These are phyloP conservation scores for Acanthosepion pharaonis DNA, from an alignment of 2,888 invertebrate species.

Conservation along the genomic window DNA sequence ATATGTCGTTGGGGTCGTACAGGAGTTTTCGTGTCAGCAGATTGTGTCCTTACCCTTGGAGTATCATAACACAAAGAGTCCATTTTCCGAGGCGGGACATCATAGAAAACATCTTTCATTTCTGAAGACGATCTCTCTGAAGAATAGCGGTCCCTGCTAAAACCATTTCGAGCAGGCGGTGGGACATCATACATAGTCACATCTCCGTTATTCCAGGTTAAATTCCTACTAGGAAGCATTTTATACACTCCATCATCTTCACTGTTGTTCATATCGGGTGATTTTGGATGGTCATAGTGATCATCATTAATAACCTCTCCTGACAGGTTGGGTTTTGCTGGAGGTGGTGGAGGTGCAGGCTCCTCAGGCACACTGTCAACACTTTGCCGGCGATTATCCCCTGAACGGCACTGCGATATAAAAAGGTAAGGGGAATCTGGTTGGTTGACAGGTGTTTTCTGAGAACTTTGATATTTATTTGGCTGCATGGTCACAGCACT, in stretches of 20 bases:
- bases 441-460: slow-evolving; percentile 39
- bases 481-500: slow-evolving; percentile 42
- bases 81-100: slow-evolving; percentile 54
- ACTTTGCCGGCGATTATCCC: slow-evolving; percentile 60
- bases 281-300: slow-evolving; percentile 47
- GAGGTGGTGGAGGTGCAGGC: slow-evolving; percentile 66
- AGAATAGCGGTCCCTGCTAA: slow-evolving; percentile 56
- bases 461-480: slow-evolving; percentile 43
- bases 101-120: slow-evolving; percentile 51
- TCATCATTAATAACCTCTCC: slow-evolving; percentile 35
- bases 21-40: slow-evolving; percentile 59
- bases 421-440: slow-evolving; percentile 58
- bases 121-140: slow-evolving; percentile 50
- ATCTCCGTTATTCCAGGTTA: slow-evolving; percentile 40
- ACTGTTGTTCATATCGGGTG: neutral
- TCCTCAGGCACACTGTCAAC: slow-evolving; percentile 70
- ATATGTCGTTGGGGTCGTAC: slow-evolving; percentile 61
- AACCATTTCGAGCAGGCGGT: slow-evolving; percentile 59
- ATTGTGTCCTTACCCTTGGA: slow-evolving; percentile 51
- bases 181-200: slow-evolving; percentile 60
- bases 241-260: slow-evolving; percentile 51
- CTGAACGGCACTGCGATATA: slow-evolving; percentile 62
- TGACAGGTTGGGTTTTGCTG: slow-evolving; percentile 54
- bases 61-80: slow-evolving; percentile 54
- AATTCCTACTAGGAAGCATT: slow-evolving; percentile 53